Evolutionary conservation across 2,888 invertebrate species (phyloP).

Genomic region (Sinentomon sp.): DNA sequence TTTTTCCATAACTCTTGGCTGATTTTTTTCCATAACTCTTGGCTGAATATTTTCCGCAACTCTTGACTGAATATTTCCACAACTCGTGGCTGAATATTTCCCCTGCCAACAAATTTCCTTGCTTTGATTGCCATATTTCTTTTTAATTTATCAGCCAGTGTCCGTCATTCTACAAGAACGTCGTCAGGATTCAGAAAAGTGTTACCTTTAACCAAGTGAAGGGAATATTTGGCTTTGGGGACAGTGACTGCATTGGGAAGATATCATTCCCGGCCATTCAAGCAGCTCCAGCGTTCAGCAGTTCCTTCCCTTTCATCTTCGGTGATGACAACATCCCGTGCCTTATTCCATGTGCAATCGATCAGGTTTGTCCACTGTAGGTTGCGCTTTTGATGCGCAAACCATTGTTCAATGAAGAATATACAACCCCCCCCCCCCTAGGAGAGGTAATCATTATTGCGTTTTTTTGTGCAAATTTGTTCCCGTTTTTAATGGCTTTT

Average conservation of each 20-base stretch:
- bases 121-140: slow-evolving; percentile 6
- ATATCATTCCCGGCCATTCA: slow-evolving; percentile 88
- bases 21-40: too few species aligned
- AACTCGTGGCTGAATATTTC: neutral
- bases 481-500: too few species aligned
- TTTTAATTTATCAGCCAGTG: slow-evolving; percentile 33
- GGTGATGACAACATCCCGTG: slow-evolving; percentile 44
- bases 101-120: too few species aligned
- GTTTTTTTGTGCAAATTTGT: too few species aligned
- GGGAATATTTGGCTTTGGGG: slow-evolving; percentile 91
- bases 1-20: too few species aligned
- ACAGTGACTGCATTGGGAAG: slow-evolving; percentile 87
- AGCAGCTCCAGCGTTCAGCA: slow-evolving; percentile 76
- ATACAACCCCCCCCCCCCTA: too few species aligned
- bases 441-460: too few species aligned
- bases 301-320: slow-evolving; percentile 74
- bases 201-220: slow-evolving; percentile 95
- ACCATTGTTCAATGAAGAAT: too few species aligned
- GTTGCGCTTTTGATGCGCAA: too few species aligned
- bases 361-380: slow-evolving; percentile 34
- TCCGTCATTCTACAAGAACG: slow-evolving; percentile 74
- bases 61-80: neutral
- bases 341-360: slow-evolving; percentile 91
- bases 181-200: slow-evolving; percentile 68
- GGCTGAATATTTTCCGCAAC: too few species aligned